phyloP scores from a whole-genome alignment of 1,140 invertebrate species.

The Drosophila funebris region DNA sequence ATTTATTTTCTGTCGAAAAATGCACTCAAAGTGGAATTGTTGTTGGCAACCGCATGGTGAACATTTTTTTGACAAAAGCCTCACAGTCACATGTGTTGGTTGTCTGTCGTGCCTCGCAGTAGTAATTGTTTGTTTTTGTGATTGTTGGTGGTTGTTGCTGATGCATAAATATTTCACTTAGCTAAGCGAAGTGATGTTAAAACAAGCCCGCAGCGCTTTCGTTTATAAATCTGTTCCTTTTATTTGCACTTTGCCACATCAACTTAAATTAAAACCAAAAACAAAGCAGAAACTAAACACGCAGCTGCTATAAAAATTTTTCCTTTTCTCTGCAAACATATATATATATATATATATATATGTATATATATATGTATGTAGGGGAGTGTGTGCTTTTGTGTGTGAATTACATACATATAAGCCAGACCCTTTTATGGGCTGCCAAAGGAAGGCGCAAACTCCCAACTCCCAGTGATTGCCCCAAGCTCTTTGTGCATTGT shows the following conservation, averaged over 20 bases:
- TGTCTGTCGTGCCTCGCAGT: conserved; percentile 19
- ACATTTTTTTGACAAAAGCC: conserved; percentile 33
- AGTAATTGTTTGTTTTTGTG: conserved; percentile 15
- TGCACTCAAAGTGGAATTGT: conserved; percentile 32
- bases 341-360: too few species aligned
- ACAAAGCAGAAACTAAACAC: conserved; percentile 54
- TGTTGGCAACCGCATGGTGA: conserved; percentile 10
- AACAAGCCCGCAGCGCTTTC: conserved; percentile 25
- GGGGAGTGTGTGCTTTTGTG: conserved; percentile 9
- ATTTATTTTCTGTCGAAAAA: conserved; percentile 24
- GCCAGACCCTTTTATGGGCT: conserved; percentile 24
- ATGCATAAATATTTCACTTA: conserved; percentile 67
- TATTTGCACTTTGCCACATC: conserved; percentile 74
- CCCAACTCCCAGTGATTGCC: conserved; percentile 32
- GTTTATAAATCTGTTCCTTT: conserved; percentile 74
- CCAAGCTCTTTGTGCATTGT: conserved; percentile 24
- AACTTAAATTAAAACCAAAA: conserved; percentile 73
- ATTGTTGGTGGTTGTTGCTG: background rate
- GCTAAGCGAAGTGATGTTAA: conserved; percentile 20
- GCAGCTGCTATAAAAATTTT: conserved; percentile 56
- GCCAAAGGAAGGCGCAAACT: background rate
- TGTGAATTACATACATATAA: conserved; percentile 14
- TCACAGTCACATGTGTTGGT: conserved; percentile 37
- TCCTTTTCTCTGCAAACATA: conserved; percentile 4
- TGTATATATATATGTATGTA: too few species aligned